phyloP scores from a whole-genome alignment of 2,888 invertebrate species.

The Pharmacophagus antenor region DNA sequence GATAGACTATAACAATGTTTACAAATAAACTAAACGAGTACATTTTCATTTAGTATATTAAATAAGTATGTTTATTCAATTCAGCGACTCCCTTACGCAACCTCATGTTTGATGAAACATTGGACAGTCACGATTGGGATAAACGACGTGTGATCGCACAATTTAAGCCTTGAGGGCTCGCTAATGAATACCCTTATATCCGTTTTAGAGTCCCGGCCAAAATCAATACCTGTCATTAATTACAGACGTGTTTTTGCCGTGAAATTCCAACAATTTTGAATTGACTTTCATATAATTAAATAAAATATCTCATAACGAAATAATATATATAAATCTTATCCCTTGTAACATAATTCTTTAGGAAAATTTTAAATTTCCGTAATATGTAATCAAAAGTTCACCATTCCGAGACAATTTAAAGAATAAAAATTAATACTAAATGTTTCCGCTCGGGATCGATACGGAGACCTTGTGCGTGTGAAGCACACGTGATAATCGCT shows the following conservation, averaged over 20 bases:
- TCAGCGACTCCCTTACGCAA: not conserved
- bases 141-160: not conserved
- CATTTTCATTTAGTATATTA: not conserved
- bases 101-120: not conserved
- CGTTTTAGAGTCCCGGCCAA: not conserved
- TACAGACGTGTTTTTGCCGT: not conserved
- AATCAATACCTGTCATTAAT: not conserved
- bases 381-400: too few relatives aligned
- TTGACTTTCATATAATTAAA: too few relatives aligned
- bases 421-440: not conserved
- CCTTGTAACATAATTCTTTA: too few relatives aligned
- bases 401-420: too few relatives aligned
- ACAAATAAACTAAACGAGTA: too few relatives aligned
- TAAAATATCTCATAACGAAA: too few relatives aligned
- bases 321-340: too few relatives aligned
- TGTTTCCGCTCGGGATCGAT: conserved; percentile 87
- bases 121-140: not conserved
- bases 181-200: not conserved
- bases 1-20: too few relatives aligned
- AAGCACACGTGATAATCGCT: conserved; percentile 90
- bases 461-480: conserved; percentile 88
- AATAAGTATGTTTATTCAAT: not conserved
- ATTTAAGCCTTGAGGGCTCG: not conserved
- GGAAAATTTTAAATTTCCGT: too few relatives aligned
- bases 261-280: not conserved